Conservation (phyloP, 2,797 vertebrate genomes). For the Xiphophorus birchmanni region DNA sequence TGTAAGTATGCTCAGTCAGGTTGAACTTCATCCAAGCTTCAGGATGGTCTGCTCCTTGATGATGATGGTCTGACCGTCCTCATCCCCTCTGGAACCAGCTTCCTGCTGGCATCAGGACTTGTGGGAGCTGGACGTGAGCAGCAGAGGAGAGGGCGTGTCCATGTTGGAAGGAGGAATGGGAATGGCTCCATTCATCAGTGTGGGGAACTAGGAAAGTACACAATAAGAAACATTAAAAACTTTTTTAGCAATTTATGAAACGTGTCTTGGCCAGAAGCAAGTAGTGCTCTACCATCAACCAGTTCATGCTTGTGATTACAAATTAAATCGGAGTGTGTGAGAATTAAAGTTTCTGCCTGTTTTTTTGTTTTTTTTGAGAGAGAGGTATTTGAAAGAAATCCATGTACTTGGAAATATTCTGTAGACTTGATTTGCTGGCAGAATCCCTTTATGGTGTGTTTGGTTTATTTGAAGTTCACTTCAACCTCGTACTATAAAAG, state of each 20-base stretch:
- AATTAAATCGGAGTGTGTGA: not conserved
- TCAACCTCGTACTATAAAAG: not conserved
- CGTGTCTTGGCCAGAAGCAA: not conserved
- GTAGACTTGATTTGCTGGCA: not conserved
- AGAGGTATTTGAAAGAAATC: not conserved
- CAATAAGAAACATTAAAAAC: not conserved
- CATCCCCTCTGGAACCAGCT: conserved; percentile 1
- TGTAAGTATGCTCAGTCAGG: conserved; percentile 13
- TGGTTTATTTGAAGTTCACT: not conserved
- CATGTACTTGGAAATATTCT: not conserved
- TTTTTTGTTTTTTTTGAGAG: not conserved
- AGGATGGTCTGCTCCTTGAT: conserved; percentile 10
- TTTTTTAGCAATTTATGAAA: not conserved
- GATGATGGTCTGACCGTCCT: conserved; percentile 9
- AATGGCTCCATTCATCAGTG: conserved; percentile 90
- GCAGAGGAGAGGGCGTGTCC: conserved; percentile 87
- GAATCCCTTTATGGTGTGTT: not conserved
- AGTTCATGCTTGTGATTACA: not conserved
- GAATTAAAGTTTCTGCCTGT: not conserved
- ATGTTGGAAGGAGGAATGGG: conserved; percentile 86
- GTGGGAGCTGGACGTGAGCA: conserved; percentile 87
- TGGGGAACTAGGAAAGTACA: conserved; percentile 85
- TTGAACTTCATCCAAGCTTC: conserved; percentile 16
- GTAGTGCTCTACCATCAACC: not conserved
- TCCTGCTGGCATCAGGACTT: conserved; percentile 86